These are phyloP conservation scores for Pipistrellus kuhlii DNA, from an alignment of 2,797 vertebrate species.

Conservation along the genomic window DNA sequence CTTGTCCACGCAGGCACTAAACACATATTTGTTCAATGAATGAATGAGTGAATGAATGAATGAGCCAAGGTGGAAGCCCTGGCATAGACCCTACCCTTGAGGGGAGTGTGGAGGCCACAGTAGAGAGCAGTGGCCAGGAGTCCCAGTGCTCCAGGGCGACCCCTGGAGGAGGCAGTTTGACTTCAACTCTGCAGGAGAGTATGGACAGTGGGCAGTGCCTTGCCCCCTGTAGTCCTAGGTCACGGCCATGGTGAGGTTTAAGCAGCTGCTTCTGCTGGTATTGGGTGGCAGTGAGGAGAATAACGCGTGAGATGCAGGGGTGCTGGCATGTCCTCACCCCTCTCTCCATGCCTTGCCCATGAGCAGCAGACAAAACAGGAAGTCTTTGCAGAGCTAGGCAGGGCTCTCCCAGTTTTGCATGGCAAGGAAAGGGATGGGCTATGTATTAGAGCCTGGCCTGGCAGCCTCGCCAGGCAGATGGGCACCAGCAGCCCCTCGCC, in stretches of 20 bases:
- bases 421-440: not conserved
- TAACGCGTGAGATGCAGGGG: not conserved
- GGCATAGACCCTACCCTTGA: not conserved
- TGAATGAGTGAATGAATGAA: not conserved
- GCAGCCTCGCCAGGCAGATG: not conserved
- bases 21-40: not conserved
- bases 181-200: not conserved
- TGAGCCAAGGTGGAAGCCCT: not conserved
- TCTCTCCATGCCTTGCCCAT: not conserved
- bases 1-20: not conserved
- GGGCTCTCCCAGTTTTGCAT: not conserved
- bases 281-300: not conserved
- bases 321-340: no score
- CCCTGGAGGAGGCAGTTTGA: not conserved
- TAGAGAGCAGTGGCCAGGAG: not conserved
- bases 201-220: not conserved
- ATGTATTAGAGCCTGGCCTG: not conserved
- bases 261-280: not conserved
- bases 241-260: not conserved
- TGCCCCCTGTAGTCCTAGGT: not conserved
- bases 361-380: not conserved
- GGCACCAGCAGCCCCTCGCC: not conserved
- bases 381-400: not conserved
- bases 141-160: not conserved
- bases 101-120: not conserved